These are phyloP conservation scores for Ciconia maguari DNA, from an alignment of 2,113 vertebrate genomes.

Conservation along the genomic window DNA sequence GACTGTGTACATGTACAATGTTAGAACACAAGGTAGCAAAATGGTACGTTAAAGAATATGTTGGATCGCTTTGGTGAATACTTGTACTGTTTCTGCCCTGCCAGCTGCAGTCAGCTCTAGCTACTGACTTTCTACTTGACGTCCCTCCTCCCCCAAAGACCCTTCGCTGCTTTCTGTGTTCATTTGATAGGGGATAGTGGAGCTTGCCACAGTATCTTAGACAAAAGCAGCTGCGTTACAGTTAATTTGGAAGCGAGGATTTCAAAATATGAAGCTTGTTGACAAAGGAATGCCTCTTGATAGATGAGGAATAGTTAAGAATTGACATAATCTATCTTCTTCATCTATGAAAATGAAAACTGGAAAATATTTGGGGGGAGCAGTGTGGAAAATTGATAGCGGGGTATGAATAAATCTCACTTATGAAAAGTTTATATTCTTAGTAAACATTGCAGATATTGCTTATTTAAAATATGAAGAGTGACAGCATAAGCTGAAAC, in stretches of 20 bases:
- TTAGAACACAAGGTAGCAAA: background rate
- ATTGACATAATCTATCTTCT: background rate
- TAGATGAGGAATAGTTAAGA: background rate
- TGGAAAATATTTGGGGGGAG: background rate
- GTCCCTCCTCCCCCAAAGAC: background rate
- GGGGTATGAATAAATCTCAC: background rate
- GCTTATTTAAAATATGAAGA: background rate
- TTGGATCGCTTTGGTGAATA: background rate
- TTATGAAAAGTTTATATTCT: background rate
- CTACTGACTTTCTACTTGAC: slow-evolving; percentile 35
- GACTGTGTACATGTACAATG: background rate
- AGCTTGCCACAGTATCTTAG: background rate
- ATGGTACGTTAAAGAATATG: background rate
- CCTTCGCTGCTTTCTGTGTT: slow-evolving; percentile 21
- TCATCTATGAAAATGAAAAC: background rate
- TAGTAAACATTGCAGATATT: background rate
- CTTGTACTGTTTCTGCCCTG: slow-evolving; percentile 15
- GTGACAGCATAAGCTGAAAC: background rate
- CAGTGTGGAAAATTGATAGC: background rate
- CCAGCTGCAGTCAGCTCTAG: slow-evolving; percentile 28
- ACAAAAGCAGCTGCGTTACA: slow-evolving; percentile 46
- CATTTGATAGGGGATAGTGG: slow-evolving; percentile 9
- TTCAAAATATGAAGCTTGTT: slow-evolving; percentile 46
- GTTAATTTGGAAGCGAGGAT: slow-evolving; percentile 40
- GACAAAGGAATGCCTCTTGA: slow-evolving; percentile 23